Evolutionary conservation across 1,140 invertebrate species (phyloP), one percentile per base, ranked within the genome.

Genomic region (Scaptomyza montana): DNA sequence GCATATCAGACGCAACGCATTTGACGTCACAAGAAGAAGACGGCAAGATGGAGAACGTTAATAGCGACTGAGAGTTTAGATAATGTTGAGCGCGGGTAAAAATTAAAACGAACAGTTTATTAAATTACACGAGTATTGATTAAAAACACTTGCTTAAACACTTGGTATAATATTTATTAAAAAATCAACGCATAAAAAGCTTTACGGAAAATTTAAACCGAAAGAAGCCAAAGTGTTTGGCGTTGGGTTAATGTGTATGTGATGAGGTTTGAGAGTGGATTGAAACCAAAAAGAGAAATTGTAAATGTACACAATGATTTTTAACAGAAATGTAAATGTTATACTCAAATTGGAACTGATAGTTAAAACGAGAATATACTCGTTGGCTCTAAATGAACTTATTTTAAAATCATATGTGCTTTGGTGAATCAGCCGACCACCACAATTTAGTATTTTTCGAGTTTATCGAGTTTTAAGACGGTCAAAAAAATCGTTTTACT

Each of bases 181-280:
- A 74, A 74, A 65, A 16, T 43, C 21, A 72, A 72, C 30, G 41
- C 49, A 65, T 76, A 69, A 59, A 2, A 36, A 50, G 46, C 33
- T 73, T 61, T 57, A 74, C 68, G 62, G 61, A 74, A 68, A 74
- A 71, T 70, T 47, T 25, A 69, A 84, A 85, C 39, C 57, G 64
- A 84, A 84, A 79, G 56, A 68, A 78, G 64, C 72, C 43, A 36
- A 71, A 60, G 33, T 10, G 43, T 21, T 67, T 49, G 50, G 25
- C 51, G 51, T 21, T 25, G 47, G 43, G 43, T 28, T 45, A 50
- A 60, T 84, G 79, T 67, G 76, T 64, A 78, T 61, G 68, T 33
- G 65, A 68, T 71, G 77, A 80, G 41, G 43, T 67, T 68, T 54
- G 78, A 85, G 46, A 78, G 74, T 71, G 59, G 71, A 74, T 69